Evolutionary conservation across 2,888 invertebrate genomes (phyloP).

Genomic region (Chrysolina oricalcia): DNA sequence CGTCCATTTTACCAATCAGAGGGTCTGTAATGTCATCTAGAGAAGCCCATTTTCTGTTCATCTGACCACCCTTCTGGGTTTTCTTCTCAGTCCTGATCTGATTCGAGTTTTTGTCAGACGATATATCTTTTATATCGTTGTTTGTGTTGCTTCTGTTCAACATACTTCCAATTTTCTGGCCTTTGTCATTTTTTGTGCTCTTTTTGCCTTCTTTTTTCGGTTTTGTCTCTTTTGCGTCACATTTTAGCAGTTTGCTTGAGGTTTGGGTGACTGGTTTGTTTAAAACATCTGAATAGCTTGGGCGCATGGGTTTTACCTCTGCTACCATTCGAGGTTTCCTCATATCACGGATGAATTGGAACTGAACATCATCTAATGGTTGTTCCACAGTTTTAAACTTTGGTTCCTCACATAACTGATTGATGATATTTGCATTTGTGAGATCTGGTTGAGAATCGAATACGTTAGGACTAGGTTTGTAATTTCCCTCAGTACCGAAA

Average conservation of each 20-base stretch:
- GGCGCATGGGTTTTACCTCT: constrained; percentile 90
- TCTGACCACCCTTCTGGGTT: constrained; percentile 69
- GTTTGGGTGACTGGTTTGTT: constrained; percentile 77
- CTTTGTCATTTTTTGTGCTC: constrained; percentile 69
- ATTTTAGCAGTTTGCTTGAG: constrained; percentile 65
- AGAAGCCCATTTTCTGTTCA: constrained; percentile 77
- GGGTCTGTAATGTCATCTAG: constrained; percentile 74
- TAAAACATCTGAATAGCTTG: constrained; percentile 88
- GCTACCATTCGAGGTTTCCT: constrained; percentile 84
- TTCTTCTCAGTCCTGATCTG: constrained; percentile 68
- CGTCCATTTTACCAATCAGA: constrained; percentile 70
- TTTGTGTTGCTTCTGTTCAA: constrained; percentile 75
- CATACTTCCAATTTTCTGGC: constrained; percentile 62
- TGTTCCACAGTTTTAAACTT: constrained; percentile 59
- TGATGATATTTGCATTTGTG: constrained; percentile 55
- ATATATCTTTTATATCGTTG: constrained; percentile 72
- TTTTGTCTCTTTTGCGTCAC: constrained; percentile 67
- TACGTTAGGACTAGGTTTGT: constrained; percentile 71
- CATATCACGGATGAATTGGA: constrained; percentile 73
- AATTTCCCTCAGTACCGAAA: constrained; percentile 78
- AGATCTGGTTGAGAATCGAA: constrained; percentile 65
- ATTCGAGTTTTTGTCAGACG: constrained; percentile 62
- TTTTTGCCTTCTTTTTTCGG: constrained; percentile 69
- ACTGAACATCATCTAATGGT: constrained; percentile 64
- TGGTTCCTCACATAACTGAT: constrained; percentile 64